A percentile compares a stretch with the other conserved stretches of the same genome.
These are phyloP conservation scores for Ctenopoma multispine DNA, from an alignment of 2,797 vertebrate species.

Conservation along the genomic window DNA sequence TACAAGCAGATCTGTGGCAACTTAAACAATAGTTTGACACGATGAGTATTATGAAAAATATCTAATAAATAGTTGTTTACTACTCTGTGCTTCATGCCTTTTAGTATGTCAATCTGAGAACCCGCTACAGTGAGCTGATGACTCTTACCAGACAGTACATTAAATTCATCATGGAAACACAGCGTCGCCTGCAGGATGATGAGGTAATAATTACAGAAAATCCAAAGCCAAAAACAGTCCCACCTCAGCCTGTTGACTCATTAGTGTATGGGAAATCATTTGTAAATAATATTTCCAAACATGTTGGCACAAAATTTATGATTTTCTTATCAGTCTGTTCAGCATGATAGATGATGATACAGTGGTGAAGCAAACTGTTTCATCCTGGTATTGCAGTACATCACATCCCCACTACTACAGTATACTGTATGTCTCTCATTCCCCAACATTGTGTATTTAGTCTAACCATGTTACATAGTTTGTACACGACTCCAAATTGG, in stretches of 20 bases:
- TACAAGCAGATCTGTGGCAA: neutral
- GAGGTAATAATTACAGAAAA: slow-evolving; percentile 88
- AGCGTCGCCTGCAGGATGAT: slow-evolving; percentile 91
- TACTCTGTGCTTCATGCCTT: slow-evolving; percentile 30
- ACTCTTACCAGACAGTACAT: slow-evolving; percentile 94
- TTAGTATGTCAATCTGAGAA: slow-evolving; percentile 93
- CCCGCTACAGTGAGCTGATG: slow-evolving; percentile 93
- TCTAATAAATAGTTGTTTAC: neutral
- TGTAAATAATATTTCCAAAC: slow-evolving; percentile 24
- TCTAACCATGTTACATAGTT: slow-evolving; percentile 48
- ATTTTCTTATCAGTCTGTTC: neutral
- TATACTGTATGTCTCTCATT: slow-evolving; percentile 59
- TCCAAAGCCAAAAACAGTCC: neutral
- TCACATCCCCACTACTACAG: slow-evolving; percentile 58
- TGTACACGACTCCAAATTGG: slow-evolving; percentile 51
- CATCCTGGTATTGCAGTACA: slow-evolving; percentile 60
- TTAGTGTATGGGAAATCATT: slow-evolving; percentile 55
- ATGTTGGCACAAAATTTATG: slow-evolving; percentile 23
- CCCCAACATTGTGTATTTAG: slow-evolving; percentile 38
- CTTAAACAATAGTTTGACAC: neutral
- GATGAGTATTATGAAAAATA: too few relatives aligned
- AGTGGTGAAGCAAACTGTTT: slow-evolving; percentile 51
- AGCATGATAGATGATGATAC: neutral
- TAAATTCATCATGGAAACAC: slow-evolving; percentile 90
- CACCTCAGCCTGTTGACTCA: neutral